Conservation (phyloP, 2,888 invertebrate species). For the Orthosia incerta region DNA sequence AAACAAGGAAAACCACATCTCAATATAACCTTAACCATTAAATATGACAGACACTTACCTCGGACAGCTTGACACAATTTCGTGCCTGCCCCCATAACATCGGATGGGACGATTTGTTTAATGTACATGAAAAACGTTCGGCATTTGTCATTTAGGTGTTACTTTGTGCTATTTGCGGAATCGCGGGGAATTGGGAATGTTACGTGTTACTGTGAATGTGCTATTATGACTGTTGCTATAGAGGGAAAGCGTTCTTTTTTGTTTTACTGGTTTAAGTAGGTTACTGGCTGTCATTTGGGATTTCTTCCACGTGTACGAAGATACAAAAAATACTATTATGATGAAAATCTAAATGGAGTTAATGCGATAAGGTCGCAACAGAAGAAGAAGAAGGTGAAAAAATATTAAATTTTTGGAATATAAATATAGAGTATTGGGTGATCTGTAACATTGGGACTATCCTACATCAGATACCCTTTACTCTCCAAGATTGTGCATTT, state of each 20-base stretch:
- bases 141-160: slow-evolving; percentile 55
- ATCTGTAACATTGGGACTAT: too few species aligned
- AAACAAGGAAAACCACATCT: background rate
- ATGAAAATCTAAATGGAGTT: too few species aligned
- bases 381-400: too few species aligned
- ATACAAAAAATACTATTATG: background rate
- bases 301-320: background rate
- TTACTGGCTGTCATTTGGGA: background rate
- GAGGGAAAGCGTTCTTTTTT: background rate
- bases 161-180: slow-evolving; percentile 37
- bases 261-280: background rate
- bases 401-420: too few species aligned
- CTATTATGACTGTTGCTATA: background rate
- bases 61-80: slow-evolving; percentile 44
- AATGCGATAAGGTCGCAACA: too few species aligned
- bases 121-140: slow-evolving; percentile 63
- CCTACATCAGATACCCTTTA: too few species aligned
- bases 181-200: background rate
- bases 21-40: slow-evolving; percentile 4
- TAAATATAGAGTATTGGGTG: too few species aligned
- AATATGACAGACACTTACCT: slow-evolving; percentile 20
- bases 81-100: slow-evolving; percentile 38
- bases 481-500: too few species aligned
- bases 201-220: slow-evolving; percentile 24
- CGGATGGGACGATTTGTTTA: slow-evolving; percentile 50